Percentiles rank a stretch among this genome's conserved stretches.
These are phyloP conservation scores for Strix occidentalis DNA, from an alignment of 2,797 vertebrate genomes.

Conservation along the genomic window DNA sequence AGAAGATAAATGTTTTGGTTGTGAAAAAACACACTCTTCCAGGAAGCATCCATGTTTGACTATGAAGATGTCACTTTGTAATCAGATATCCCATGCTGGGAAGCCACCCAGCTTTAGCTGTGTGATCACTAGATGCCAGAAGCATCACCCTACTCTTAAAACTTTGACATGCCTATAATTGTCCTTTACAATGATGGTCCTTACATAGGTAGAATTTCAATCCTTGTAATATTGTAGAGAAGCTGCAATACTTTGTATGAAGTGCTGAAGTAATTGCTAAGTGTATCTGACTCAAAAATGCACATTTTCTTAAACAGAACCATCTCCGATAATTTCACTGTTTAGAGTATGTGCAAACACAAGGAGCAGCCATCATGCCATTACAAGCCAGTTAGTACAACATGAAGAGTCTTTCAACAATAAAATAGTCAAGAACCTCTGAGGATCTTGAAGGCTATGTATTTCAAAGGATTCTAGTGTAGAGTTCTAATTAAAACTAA, in stretches of 20 bases:
- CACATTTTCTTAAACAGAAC: not conserved
- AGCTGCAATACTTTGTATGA: not conserved
- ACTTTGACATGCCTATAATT: not conserved
- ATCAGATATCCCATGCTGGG: not conserved
- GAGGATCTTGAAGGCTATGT: not conserved
- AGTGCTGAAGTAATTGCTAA: not conserved
- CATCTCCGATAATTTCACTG: not conserved
- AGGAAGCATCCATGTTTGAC: not conserved
- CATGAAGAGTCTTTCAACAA: not conserved
- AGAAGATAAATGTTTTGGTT: not conserved
- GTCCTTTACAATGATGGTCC: not conserved
- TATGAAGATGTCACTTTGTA: not conserved
- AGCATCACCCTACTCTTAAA: not conserved
- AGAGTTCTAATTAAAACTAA: not conserved
- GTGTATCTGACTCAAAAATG: not conserved
- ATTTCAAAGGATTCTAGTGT: not conserved
- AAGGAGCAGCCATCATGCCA: not conserved
- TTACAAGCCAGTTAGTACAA: not conserved
- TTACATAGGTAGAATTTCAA: not conserved
- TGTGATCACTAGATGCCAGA: not conserved
- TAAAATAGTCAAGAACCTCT: not conserved
- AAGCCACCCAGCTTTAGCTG: not conserved
- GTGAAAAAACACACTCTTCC: not conserved
- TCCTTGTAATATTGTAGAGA: not conserved
- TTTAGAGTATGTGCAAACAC: not conserved